Base-by-base conservation (phyloP, 2,888 invertebrate genomes). In the Acronicta leporina region DNA sequence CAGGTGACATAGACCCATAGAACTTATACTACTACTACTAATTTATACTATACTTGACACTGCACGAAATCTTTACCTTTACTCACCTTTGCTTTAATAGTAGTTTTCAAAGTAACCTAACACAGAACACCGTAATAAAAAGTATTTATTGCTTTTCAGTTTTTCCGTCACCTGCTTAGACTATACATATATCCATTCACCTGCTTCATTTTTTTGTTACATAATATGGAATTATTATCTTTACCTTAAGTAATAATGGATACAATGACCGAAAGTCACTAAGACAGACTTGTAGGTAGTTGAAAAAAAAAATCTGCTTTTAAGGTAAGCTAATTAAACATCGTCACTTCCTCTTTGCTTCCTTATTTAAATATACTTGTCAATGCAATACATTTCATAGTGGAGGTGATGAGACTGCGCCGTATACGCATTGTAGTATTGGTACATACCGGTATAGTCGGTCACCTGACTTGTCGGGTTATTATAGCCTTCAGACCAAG, bases 401-500 rank as follows among this genome's bases (percentile, higher is more conserved):
- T 33, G 5, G 51, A 27, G 63, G 49, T 46, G 67, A 68, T 63
- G 64, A 45, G 41, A 38, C 43, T 13, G 14, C 13, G 38, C 43
- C n/a, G 15, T 14, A 11, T 35, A 45, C 16, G 41, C 50, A 30
- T 15, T 9, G 13, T 14, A 44, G 15, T 30, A 20, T 13, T 3
- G 10, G n/a, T 8, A 16, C n/a, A n/a, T n/a, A n/a, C 15, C 8
- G 16, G 16, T 41, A 49, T 11, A 30, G 58, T 59, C 33, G 61
- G 43, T 63, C 44, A 53, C 51, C 30, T 50, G 56, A 48, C 53
- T 56, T 11, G 38, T 41, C 33, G 47, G 60, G 45, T 52, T 11
- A 5, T 52, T 15, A 11, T 45, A 80, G 60, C 77, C 80, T 80
- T 81, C 71, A 38, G 13, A 49, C 47, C 51, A 52, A 73, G 71